Conservation (phyloP, 2,113 vertebrate genomes). For the Xerus inauris region DNA sequence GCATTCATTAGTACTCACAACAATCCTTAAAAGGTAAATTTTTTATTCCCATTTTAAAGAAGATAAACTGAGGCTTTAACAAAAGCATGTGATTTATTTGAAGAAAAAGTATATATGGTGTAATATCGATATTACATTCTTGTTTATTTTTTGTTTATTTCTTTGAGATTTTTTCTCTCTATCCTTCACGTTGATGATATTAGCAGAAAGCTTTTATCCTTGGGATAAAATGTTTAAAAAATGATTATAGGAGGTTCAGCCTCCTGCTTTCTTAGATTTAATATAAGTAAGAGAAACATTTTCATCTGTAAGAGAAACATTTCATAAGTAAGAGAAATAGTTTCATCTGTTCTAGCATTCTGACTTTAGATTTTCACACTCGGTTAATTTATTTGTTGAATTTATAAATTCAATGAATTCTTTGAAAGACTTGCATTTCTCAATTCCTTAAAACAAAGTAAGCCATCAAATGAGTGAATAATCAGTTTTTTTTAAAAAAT, state of each 20-base stretch:
- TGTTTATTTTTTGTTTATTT: too few species aligned
- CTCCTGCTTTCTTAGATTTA: neutral
- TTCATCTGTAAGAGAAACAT: too few species aligned
- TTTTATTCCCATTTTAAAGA: neutral
- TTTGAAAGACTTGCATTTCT: neutral
- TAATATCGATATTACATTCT: neutral
- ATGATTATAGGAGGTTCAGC: neutral
- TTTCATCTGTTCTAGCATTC: too few species aligned
- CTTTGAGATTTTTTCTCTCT: accelerated
- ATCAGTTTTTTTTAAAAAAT: neutral
- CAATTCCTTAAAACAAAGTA: neutral
- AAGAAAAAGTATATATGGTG: neutral
- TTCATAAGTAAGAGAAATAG: too few species aligned
- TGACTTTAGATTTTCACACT: neutral
- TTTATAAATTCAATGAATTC: neutral
- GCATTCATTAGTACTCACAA: neutral
- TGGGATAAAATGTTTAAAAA: neutral
- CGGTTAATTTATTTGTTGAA: neutral
- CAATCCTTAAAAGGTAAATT: neutral
- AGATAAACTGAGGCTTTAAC: neutral
- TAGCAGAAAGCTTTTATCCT: neutral
- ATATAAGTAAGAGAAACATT: neutral
- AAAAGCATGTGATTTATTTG: conserved; percentile 1
- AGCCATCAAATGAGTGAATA: neutral
- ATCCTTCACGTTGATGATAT: neutral